These are phyloP conservation scores for Ailurus styani DNA, from an alignment of 2,113 vertebrate genomes.

Conservation along the genomic window DNA sequence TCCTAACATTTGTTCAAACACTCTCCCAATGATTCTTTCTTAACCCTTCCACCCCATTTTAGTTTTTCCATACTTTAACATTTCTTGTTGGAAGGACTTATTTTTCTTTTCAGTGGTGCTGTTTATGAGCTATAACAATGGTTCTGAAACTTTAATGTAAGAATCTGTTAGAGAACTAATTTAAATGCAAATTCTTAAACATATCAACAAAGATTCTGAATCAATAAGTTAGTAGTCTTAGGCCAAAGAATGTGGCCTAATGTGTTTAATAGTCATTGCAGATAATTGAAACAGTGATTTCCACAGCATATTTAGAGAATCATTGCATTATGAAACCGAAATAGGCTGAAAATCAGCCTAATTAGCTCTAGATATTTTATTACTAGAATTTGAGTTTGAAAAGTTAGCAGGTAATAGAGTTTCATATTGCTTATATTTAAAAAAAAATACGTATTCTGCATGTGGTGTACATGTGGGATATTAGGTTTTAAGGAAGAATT, in stretches of 20 bases:
- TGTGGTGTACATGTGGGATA: accelerated
- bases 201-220: constrained; percentile 22
- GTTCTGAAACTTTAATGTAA: neutral
- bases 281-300: neutral
- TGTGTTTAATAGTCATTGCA: neutral
- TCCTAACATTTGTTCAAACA: neutral
- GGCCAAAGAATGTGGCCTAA: neutral
- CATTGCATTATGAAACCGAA: neutral
- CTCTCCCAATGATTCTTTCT: neutral
- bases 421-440: neutral
- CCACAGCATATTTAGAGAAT: neutral
- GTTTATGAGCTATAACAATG: neutral
- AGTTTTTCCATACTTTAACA: neutral
- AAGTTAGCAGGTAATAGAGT: neutral
- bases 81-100: neutral
- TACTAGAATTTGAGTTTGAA: neutral
- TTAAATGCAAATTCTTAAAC: constrained; percentile 44
- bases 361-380: neutral
- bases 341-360: neutral
- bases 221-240: neutral
- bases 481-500: neutral
- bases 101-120: neutral
- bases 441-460: neutral
- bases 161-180: neutral
- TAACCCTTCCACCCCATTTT: neutral